Percentiles rank a stretch among this genome's conserved stretches.
These are phyloP conservation scores for Cephus cinctus DNA, from an alignment of 1,140 invertebrate genomes.

Conservation along the genomic window DNA sequence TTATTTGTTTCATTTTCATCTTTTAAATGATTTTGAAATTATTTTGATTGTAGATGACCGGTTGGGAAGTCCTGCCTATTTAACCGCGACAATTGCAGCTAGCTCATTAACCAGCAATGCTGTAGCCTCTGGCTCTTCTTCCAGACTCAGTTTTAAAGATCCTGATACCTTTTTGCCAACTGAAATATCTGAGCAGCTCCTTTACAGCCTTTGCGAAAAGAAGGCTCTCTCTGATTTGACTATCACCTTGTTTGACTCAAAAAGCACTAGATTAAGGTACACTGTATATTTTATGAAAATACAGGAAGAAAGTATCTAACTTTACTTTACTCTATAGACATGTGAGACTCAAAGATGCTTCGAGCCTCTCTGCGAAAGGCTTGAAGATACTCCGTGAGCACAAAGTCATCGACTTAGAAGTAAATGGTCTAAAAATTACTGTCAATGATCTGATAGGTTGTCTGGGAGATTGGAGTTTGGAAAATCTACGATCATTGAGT, in stretches of 20 bases:
- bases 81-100: constrained; percentile 19
- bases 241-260: constrained; percentile 66
- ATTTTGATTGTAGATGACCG: too few relatives aligned
- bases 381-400: constrained; percentile 67
- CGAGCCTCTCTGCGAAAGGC: constrained; percentile 63
- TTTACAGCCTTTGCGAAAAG: constrained; percentile 65
- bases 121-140: constrained; percentile 30
- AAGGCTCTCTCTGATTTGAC: constrained; percentile 65
- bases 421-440: constrained; percentile 62
- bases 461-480: constrained; percentile 71
- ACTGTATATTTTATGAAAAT: background rate
- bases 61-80: too few relatives aligned
- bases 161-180: constrained; percentile 67
- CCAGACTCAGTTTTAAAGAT: constrained; percentile 63
- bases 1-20: background rate
- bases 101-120: constrained; percentile 31
- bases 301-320: constrained; percentile 3
- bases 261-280: constrained; percentile 63
- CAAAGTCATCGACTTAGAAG: constrained; percentile 66
- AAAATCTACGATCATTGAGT: constrained; percentile 67
- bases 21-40: background rate
- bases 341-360: constrained; percentile 59
- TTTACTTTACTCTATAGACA: constrained; percentile 38
- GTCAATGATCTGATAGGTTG: constrained; percentile 70
- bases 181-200: constrained; percentile 67